phyloP scores from a whole-genome alignment of 2,888 invertebrate species.

The Alentia gelatinosa region DNA sequence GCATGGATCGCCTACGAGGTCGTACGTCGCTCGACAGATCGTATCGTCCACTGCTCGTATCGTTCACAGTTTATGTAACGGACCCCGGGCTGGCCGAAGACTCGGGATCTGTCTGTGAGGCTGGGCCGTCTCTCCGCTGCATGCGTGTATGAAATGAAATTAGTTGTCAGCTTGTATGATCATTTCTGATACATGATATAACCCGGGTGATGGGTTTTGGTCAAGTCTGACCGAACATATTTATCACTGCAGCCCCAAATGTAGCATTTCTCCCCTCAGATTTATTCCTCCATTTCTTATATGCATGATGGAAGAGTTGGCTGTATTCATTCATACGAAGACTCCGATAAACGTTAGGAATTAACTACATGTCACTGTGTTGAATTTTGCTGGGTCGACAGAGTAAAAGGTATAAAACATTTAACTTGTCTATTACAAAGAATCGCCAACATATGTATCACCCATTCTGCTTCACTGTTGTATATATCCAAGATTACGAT shows the following conservation, averaged over 20 bases:
- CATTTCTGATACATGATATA: background rate
- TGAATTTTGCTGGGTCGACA: too few species aligned
- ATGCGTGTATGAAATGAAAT: background rate
- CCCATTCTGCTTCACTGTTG: too few species aligned
- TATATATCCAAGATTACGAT: too few species aligned
- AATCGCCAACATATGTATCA: too few species aligned
- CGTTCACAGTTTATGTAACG: background rate
- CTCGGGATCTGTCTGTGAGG: too few species aligned
- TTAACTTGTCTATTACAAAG: too few species aligned
- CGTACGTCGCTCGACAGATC: background rate
- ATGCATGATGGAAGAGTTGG: background rate
- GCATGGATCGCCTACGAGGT: background rate
- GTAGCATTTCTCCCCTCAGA: background rate
- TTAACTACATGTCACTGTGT: too few species aligned
- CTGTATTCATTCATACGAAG: background rate
- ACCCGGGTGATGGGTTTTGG: background rate
- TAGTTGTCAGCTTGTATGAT: background rate
- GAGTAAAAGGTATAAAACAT: too few species aligned
- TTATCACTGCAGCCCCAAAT: background rate
- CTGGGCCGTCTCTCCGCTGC: background rate
- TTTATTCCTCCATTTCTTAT: background rate
- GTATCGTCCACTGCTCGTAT: background rate
- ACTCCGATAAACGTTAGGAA: background rate
- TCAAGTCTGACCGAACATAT: background rate
- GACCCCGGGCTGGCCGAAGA: too few species aligned